Conservation (phyloP, 2,888 invertebrate genomes). For the Altica lythri region DNA sequence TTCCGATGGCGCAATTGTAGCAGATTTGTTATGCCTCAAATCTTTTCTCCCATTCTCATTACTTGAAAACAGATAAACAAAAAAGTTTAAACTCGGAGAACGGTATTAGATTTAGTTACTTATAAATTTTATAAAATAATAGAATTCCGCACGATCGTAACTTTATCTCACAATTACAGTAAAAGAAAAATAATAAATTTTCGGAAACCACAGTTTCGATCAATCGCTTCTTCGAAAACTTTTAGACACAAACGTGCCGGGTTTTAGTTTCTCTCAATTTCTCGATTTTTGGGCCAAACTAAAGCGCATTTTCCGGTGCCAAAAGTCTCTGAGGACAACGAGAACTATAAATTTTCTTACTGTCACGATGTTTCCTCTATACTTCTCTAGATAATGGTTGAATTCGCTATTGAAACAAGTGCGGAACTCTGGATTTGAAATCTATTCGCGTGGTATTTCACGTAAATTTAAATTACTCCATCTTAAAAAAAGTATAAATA, state of each 20-base stretch:
- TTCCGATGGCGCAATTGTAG: no score
- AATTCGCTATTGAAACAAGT: slow-evolving; percentile 7
- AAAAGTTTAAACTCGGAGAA: no score
- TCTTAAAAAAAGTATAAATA: no score
- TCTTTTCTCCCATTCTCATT: no score
- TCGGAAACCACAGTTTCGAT: slow-evolving; percentile 19
- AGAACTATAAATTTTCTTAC: slow-evolving; percentile 24
- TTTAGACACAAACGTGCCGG: slow-evolving; percentile 16
- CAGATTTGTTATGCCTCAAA: no score
- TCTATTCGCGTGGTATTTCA: no score
- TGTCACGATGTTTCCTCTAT: slow-evolving; percentile 26
- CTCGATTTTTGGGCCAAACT: slow-evolving; percentile 21
- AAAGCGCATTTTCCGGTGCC: slow-evolving; percentile 23
- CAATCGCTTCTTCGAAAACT: slow-evolving; percentile 15
- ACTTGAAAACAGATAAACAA: no score
- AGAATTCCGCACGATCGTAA: no score
- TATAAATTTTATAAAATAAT: no score
- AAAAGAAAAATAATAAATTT: slow-evolving; percentile 19
- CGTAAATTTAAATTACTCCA: no score
- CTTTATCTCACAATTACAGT: no score
- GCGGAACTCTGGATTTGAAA: not conserved
- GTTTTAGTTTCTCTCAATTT: not conserved
- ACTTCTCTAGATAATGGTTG: slow-evolving; percentile 20
- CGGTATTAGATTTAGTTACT: no score
- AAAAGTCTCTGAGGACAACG: slow-evolving; percentile 20